Evolutionary conservation across 1,140 invertebrate genomes (phyloP).

Genomic region (Bombus waltoni): DNA sequence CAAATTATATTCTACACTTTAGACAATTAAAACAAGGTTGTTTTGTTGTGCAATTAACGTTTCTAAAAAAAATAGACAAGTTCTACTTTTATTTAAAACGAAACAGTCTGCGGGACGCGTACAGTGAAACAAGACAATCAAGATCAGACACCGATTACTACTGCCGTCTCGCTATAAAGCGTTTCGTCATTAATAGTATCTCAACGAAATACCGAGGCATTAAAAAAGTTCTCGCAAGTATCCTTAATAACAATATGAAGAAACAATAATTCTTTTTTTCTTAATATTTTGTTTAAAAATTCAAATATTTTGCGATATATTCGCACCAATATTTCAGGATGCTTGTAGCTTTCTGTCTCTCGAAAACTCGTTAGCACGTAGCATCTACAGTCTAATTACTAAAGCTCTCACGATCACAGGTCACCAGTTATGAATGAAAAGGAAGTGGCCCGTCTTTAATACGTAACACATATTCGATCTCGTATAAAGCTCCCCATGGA

Average conservation of each 20-base stretch:
- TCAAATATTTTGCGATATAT: not conserved
- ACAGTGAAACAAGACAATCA: not conserved
- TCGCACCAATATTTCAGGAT: too few species aligned
- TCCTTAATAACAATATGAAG: not conserved
- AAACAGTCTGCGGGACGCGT: too few species aligned
- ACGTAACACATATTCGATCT: not conserved
- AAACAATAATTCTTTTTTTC: not conserved
- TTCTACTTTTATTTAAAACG: not conserved
- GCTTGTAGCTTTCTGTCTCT: not conserved
- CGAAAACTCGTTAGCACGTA: not conserved
- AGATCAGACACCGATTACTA: not conserved
- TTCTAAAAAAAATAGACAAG: not conserved
- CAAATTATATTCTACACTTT: not conserved
- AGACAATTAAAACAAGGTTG: not conserved
- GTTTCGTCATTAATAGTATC: not conserved
- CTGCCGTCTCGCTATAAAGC: too few species aligned
- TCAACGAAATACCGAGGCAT: not conserved
- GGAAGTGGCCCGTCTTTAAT: conserved; percentile 26
- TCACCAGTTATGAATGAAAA: conserved; percentile 11
- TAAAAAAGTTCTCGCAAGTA: not conserved
- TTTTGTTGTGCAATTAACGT: not conserved
- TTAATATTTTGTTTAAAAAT: not conserved
- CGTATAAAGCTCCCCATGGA: conserved; percentile 27
- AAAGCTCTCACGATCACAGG: not conserved
- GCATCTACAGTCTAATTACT: not conserved